Base-by-base conservation (phyloP, 2,113 vertebrate species). In the Dicentrarchus labrax region DNA sequence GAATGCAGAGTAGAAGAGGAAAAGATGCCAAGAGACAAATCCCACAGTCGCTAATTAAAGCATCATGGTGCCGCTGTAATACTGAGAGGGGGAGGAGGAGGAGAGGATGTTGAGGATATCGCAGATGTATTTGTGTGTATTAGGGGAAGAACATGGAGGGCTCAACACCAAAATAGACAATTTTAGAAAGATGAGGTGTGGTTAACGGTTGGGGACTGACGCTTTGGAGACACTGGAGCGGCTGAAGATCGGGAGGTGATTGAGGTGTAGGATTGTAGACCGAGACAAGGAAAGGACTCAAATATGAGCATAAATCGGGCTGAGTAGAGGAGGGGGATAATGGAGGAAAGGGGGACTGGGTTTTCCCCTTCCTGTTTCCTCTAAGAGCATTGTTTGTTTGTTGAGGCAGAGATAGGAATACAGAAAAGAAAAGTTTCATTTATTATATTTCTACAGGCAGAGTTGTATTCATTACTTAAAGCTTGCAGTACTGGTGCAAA, bases 11-110 rank as follows among this genome's bases (percentile, higher is more conserved):
- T 53, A 76, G 72, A n/a, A 65, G 65, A 70, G 70, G 67, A 86
- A 68, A 79, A 79, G 82, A 81, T 76, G 86, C 90, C 86, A 78
- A 88, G 86, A 84, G 79, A 91, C 84, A 76, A 90, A 91, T 89
- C 78, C 83, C 89, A 80, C 56, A 88, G 82, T 86, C 66, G 36
- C 89, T 93, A 91, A 91, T 91, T 90, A 93, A 91, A 77, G 82
- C 89, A 82, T 82, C 68, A 75, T 41, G 76, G 59, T 71, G 76
- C 54, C 5, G 16, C 67, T 74, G 61, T 68, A 62, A 68, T 62
- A 30, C 22, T 62, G 73, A 61, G 45, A 70, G 50, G 0, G 65
- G 50, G n/a, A 24, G 45, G 70, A 71, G 60, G 53, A 16, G 56
- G 45, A 82, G 60, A 47, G 62, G 39, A 72, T 61, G 68, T 48